phyloP scores from a whole-genome alignment of 2,797 vertebrate genomes.

The Danio kyathit region DNA sequence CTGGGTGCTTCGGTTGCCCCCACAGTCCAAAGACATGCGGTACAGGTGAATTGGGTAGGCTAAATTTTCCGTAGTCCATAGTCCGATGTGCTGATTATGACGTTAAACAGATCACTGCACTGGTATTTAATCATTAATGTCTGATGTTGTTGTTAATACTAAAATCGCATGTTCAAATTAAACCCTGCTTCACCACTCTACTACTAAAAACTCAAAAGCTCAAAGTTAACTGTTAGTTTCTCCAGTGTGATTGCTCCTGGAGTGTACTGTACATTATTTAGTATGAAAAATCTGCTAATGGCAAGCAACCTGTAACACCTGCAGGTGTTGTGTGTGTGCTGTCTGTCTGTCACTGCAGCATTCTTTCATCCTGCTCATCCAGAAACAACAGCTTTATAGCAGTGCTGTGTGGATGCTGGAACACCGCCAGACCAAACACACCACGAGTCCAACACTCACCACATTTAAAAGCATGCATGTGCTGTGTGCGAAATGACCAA shows the following conservation, averaged over 20 bases:
- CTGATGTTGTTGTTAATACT: not conserved
- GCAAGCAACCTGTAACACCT: conserved; percentile 17
- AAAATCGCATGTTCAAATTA: not conserved
- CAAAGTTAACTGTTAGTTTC: too few species aligned
- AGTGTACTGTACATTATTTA: not conserved
- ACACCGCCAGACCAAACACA: conserved; percentile 51
- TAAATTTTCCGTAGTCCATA: too few species aligned
- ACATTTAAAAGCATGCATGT: conserved; percentile 29
- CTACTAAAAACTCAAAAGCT: not conserved
- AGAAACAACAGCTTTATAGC: conserved; percentile 52
- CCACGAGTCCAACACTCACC: conserved; percentile 22
- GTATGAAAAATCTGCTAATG: conserved; percentile 24
- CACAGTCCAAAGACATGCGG: too few species aligned
- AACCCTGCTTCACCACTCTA: not conserved
- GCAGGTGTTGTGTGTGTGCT: not conserved
- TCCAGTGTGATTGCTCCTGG: not conserved
- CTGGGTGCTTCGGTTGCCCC: too few species aligned
- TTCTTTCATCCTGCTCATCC: conserved; percentile 42
- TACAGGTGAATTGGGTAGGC: too few species aligned
- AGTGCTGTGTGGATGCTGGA: conserved; percentile 48
- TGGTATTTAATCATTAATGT: not conserved
- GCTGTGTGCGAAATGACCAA: conserved; percentile 23
- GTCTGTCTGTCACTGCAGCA: not conserved
- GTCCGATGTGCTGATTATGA: too few species aligned
- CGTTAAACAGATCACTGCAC: not conserved